These are phyloP conservation scores for Zenarchopterus dispar DNA, from an alignment of 2,797 vertebrate genomes.

Conservation along the genomic window DNA sequence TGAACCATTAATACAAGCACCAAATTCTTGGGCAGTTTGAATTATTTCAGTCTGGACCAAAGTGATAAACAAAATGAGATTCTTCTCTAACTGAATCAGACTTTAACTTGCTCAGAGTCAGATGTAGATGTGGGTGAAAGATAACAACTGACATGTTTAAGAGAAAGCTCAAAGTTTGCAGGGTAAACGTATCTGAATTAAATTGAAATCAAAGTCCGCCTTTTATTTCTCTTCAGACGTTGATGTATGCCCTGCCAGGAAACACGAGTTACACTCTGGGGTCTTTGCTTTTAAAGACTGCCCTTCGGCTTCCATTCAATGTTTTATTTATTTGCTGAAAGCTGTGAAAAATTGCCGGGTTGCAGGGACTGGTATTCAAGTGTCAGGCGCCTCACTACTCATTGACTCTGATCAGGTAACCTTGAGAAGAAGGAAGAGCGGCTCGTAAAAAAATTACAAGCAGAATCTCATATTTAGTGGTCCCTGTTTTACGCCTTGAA, in stretches of 20 bases:
- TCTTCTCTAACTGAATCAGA: too few relatives aligned
- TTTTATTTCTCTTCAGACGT: conserved; percentile 22
- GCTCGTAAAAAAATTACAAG: neutral
- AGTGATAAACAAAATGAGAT: too few relatives aligned
- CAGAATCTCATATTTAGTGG: neutral
- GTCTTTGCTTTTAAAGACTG: conserved; percentile 27
- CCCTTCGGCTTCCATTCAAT: conserved; percentile 12
- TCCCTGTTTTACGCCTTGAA: neutral
- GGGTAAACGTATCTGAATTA: conserved; percentile 3
- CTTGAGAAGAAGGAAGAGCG: too few relatives aligned
- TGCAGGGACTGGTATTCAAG: conserved; percentile 2
- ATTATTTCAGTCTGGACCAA: too few relatives aligned
- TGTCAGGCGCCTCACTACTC: neutral
- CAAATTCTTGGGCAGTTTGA: too few relatives aligned
- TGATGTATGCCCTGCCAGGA: conserved; percentile 2
- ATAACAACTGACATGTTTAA: neutral
- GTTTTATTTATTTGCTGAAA: conserved; percentile 28
- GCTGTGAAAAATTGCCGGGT: conserved; percentile 6
- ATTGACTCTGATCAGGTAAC: neutral
- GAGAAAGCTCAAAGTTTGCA: neutral
- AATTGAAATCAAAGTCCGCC: neutral
- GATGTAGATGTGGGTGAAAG: neutral
- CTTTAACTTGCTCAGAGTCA: too few relatives aligned
- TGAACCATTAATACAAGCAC: too few relatives aligned
- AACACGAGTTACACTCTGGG: conserved; percentile 6